Base-by-base conservation (phyloP, 2,888 invertebrate species). In the Nemotelus nigrinus region DNA sequence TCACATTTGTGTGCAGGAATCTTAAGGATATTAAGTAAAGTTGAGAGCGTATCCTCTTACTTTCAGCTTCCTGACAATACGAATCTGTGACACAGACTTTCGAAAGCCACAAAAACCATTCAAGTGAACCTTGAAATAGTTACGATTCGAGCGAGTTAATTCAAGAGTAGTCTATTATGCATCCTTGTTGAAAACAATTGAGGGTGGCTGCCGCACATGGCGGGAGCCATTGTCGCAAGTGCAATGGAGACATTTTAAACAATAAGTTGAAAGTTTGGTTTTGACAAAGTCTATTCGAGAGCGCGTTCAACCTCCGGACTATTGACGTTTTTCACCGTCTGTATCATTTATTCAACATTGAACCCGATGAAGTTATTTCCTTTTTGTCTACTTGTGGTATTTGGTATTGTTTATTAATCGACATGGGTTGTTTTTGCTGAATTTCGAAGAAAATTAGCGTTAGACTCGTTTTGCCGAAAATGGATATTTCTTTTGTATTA, bases 111-210 rank as follows among this genome's bases (percentile, higher is more conserved):
- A 77, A 67, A 72, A 78, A 58, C 78, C 78, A 78, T 72, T 77
- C 65, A 77, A 77, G 65, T 74, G 77, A 67, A 70, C 74, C 77
- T 78, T 67, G 72, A 77, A 78, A 78, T 74, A 71, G 77, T 78
- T 76, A 65, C 78, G 71, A 67, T 76, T 60, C 72, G 53, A 77
- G 67, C 72, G 53, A 77, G 67, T 71, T 78, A 77, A 78, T 77
- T 78, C 77, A 72, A 47, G 53, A 53, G 48, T 55, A 78, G 78
- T 77, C 77, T 67, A 78, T 78, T 78, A 78, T 25, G 25, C 25
- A 25, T 78, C 71, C 77, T 57, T 65, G 72, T 47, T 68, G 67
- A 72, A 67, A 60, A 76, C 25, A 39, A 63, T 7, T 63, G 25
- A 43, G 63, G 58, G 58, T 58, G 58, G 58, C n/a, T 41, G 41